These are phyloP conservation scores for Axis porcinus DNA, from an alignment of 2,113 vertebrate genomes.

Conservation along the genomic window DNA sequence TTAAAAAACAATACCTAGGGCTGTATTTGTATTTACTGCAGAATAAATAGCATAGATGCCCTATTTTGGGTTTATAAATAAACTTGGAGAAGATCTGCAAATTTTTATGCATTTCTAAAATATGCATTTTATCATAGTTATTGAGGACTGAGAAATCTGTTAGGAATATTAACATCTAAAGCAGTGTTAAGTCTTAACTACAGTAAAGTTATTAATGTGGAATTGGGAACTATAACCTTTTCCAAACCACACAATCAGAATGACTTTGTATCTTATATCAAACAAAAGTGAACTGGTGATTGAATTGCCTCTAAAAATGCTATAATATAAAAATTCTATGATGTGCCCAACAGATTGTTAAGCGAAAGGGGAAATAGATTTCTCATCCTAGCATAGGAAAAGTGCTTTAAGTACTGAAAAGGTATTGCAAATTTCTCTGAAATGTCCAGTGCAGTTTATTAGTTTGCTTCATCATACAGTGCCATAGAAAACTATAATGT, in stretches of 20 bases:
- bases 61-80: constrained; percentile 33
- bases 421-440: neutral
- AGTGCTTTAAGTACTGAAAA: neutral
- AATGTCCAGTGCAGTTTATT: neutral
- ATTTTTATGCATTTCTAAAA: constrained; percentile 47
- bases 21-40: neutral
- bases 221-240: neutral
- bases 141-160: neutral
- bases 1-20: neutral
- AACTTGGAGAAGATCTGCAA: neutral
- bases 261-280: constrained; percentile 8
- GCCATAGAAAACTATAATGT: neutral
- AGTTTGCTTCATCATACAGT: neutral
- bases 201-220: neutral
- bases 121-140: constrained; percentile 16
- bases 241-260: neutral
- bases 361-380: neutral
- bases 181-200: neutral
- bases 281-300: neutral
- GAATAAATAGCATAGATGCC: neutral
- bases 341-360: neutral
- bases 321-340: constrained; percentile 10
- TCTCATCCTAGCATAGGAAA: neutral
- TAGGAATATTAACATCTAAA: constrained; percentile 32
- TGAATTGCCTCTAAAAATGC: constrained; percentile 9